Evolutionary conservation across 2,113 vertebrate genomes (phyloP).

Genomic region (Tursiops truncatus): DNA sequence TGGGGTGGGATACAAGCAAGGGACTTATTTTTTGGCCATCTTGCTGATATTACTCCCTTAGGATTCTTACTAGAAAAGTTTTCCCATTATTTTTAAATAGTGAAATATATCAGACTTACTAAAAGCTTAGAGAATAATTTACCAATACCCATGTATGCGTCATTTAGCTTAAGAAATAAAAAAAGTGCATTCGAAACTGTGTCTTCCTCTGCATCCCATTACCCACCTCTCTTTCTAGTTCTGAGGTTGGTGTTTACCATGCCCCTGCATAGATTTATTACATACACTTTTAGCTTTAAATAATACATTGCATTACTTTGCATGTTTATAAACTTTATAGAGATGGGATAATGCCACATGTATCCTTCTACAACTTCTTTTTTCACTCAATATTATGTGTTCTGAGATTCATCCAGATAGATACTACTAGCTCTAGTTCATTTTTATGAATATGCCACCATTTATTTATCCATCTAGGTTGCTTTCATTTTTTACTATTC

Average conservation of each 20-base stretch:
- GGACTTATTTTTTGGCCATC: background rate
- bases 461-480: background rate
- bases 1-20: background rate
- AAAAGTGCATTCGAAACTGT: background rate
- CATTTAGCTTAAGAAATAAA: background rate
- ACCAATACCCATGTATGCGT: background rate
- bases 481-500: background rate
- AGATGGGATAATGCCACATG: background rate
- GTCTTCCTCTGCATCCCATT: background rate
- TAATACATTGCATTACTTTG: background rate
- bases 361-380: background rate
- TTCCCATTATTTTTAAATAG: background rate
- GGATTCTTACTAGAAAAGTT: background rate
- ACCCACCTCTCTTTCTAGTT: background rate
- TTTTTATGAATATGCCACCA: background rate
- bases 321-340: background rate
- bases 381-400: background rate
- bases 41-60: background rate
- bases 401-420: background rate
- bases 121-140: constrained; percentile 32
- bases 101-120: background rate
- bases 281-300: background rate
- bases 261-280: background rate
- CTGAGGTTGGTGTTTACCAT: background rate
- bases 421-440: background rate